A percentile compares a stretch with the other conserved stretches of the same genome.
Evolutionary conservation across 23 tunicate species (phyloP).

Genomic region (Phallusia fumigata): DNA sequence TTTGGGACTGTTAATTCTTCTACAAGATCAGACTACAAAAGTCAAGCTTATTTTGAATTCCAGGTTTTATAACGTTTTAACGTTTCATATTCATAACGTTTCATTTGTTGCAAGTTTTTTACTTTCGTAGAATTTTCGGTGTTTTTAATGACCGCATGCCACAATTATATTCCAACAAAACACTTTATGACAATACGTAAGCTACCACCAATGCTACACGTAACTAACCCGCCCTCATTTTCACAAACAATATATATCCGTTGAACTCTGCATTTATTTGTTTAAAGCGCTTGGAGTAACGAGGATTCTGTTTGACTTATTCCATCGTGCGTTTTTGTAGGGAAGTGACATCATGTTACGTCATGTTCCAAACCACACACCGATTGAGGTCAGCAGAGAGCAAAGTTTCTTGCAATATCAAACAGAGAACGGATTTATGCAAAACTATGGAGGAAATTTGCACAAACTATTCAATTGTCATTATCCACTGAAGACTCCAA

Average conservation of each 20-base stretch:
- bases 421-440: background rate
- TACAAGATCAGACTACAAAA: background rate
- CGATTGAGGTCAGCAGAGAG: background rate
- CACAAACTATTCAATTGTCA: background rate
- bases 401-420: background rate
- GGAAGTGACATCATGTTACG: constrained; percentile 2
- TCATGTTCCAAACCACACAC: constrained; percentile 17
- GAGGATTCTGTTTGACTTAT: background rate
- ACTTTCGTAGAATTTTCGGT: too few species aligned
- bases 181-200: background rate
- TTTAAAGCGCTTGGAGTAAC: background rate
- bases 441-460: constrained; percentile 7
- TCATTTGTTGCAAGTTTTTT: too few species aligned
- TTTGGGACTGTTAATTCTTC: background rate
- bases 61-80: too few species aligned
- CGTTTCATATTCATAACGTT: too few species aligned
- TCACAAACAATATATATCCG: background rate
- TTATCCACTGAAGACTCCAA: background rate
- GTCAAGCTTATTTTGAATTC: background rate
- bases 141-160: background rate
- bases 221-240: too few species aligned
- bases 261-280: too few species aligned
- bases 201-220: too few species aligned
- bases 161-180: too few species aligned
- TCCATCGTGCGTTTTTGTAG: background rate